Base-by-base conservation (phyloP, 2,888 invertebrate species). In the Stictocephala bisonia region DNA sequence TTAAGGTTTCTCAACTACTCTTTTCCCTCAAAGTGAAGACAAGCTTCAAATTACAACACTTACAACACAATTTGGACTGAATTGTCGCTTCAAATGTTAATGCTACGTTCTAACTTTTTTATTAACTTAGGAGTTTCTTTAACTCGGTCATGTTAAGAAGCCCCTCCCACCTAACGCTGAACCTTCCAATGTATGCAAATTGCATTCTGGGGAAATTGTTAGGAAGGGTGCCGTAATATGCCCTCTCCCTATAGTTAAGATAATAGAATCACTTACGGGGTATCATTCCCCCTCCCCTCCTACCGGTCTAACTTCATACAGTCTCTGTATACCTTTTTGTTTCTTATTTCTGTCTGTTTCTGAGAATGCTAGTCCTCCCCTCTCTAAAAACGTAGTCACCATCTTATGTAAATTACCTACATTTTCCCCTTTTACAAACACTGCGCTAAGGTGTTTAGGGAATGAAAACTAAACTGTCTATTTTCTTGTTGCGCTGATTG, bases 131-230 rank as follows among this genome's bases (percentile, higher is more conserved):
- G 50, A 71, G 50, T 71, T 71, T 50, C 64, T 64, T 71, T 64
- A 71, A 71, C 71, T 71, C 64, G 71, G 71, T 71, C 71, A 64
- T 64, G 71, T 64, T 70, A 40, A 56, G 56, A 31, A 41, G 41
- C 2, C 40, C 31, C 29, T 41, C 56, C 20, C 27, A 22, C 27
- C n/a, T 35, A 13, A 1, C 44, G 6, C n/a, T 22, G 29, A 27
- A 44, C n/a, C 58, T 27, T 20, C 13, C 60, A 71, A 71, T 71
- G 50, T 71, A 71, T 71, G 71, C 71, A 71, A 71, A 71, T 71
- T 71, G 44, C 50, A 71, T 71, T 71, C 64, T 64, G 71, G 22
- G 71, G 64, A 71, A 71, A 71, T 71, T 71, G 71, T 71, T 71
- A 35, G 15, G 71, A 71, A 71, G 71, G 60, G 71, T 60, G 71